These are phyloP conservation scores for Cheiracanthium punctorium DNA, from an alignment of 2,888 invertebrate species.

Conservation along the genomic window DNA sequence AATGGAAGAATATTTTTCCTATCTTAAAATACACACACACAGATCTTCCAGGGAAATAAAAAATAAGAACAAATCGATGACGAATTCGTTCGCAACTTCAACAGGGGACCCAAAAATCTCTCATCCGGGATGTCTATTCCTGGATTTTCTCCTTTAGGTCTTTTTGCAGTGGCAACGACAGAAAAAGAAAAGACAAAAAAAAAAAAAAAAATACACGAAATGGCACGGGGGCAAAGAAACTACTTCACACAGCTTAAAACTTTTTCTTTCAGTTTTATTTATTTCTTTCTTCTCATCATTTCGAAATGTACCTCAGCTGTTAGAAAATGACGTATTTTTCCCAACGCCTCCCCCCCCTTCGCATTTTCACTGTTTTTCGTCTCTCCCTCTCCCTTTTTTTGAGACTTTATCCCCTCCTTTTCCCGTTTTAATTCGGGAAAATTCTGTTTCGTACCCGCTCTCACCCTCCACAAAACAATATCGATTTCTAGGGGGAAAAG, in stretches of 20 bases:
- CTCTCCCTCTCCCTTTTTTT: not conserved
- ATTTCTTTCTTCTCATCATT: too few relatives aligned
- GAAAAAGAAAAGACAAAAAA: too few relatives aligned
- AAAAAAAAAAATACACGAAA: too few relatives aligned
- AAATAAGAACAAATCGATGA: not conserved
- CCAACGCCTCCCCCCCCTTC: not conserved
- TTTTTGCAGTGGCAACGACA: too few relatives aligned
- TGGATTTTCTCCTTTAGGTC: not conserved
- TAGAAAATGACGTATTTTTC: not conserved
- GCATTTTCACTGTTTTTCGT: not conserved
- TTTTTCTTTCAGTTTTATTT: not conserved
- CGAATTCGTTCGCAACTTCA: not conserved
- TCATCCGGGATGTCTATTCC: not conserved
- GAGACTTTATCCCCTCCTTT: not conserved
- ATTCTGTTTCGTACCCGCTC: not conserved
- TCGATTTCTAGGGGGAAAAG: too few relatives aligned
- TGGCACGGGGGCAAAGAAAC: too few relatives aligned
- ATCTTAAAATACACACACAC: too few relatives aligned
- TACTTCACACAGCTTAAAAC: not conserved
- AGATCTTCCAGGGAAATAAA: not conserved
- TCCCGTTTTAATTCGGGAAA: not conserved
- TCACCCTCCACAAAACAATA: not conserved
- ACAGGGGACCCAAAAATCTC: not conserved
- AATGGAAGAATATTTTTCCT: too few relatives aligned
- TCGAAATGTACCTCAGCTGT: not conserved